A percentile compares a stretch with the other conserved stretches of the same genome.
These are phyloP conservation scores for Spilogale gracilis DNA, from an alignment of 2,113 vertebrate species.

Conservation along the genomic window DNA sequence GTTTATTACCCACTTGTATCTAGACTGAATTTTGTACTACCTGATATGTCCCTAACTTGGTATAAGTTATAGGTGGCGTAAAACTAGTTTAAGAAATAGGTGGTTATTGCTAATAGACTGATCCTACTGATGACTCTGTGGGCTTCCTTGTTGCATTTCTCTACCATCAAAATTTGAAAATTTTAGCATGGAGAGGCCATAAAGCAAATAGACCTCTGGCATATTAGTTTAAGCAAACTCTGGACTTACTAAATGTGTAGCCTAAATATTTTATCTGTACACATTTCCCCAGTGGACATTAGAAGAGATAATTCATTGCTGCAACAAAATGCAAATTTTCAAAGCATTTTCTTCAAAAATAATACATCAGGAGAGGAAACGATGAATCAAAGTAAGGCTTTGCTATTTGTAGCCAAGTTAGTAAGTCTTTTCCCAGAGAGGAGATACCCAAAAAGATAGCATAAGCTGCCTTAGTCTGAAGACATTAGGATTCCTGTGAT, in stretches of 20 bases:
- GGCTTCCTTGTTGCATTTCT: not conserved
- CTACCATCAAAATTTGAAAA: slow-evolving; percentile 21
- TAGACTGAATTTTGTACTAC: slow-evolving; percentile 14
- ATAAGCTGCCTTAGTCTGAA: not conserved
- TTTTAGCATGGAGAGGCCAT: not conserved
- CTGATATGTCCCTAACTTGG: not conserved
- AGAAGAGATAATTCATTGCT: not conserved
- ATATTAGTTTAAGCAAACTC: not conserved
- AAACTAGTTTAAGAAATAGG: slow-evolving; percentile 14
- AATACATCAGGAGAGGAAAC: not conserved
- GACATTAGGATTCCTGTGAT: not conserved
- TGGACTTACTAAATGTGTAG: not conserved
- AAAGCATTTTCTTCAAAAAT: slow-evolving; percentile 25
- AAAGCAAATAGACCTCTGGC: not conserved
- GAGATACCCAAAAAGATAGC: not conserved
- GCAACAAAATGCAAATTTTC: not conserved
- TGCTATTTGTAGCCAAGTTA: not conserved
- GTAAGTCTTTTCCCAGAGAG: not conserved
- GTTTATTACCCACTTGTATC: not conserved
- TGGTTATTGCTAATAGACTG: not conserved
- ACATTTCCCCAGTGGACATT: not conserved
- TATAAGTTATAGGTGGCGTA: not conserved
- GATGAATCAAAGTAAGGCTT: not conserved
- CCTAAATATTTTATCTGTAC: not conserved
- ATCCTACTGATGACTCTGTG: not conserved